phyloP scores from a whole-genome alignment of 2,113 vertebrate species.

The Oophaga pumilio region DNA sequence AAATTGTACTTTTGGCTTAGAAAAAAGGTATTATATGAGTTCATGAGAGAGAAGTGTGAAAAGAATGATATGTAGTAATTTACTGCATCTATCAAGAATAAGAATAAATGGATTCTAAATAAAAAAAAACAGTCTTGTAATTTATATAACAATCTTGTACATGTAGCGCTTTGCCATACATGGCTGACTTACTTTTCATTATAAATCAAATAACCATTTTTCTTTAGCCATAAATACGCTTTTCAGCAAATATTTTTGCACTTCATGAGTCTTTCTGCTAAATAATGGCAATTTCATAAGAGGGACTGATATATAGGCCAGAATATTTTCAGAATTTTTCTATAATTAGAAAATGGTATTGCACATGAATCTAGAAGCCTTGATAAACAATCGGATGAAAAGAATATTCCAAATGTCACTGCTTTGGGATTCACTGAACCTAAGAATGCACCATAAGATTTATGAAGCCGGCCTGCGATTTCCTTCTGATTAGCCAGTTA shows the following conservation, averaged over 20 bases:
- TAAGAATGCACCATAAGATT: slow-evolving; percentile 43
- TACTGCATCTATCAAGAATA: slow-evolving; percentile 8
- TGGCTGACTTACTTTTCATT: slow-evolving; percentile 8
- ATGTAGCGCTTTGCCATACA: not conserved
- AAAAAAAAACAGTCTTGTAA: slow-evolving; percentile 13
- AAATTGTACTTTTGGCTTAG: slow-evolving; percentile 20
- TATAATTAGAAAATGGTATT: slow-evolving; percentile 33
- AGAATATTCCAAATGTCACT: slow-evolving; percentile 47
- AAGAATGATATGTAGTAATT: slow-evolving; percentile 19
- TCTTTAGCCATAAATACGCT: slow-evolving; percentile 5
- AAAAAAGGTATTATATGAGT: slow-evolving; percentile 4
- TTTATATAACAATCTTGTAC: not conserved
- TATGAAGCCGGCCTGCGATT: slow-evolving; percentile 46
- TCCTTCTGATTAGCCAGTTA: slow-evolving; percentile 55
- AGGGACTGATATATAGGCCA: slow-evolving; percentile 23
- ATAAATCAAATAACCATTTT: slow-evolving; percentile 25
- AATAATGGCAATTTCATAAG: not conserved
- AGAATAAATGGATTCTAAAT: not conserved
- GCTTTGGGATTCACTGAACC: slow-evolving; percentile 46
- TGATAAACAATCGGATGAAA: slow-evolving; percentile 36
- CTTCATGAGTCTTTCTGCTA: not conserved
- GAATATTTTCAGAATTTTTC: slow-evolving; percentile 5
- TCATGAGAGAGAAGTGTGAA: slow-evolving; percentile 16
- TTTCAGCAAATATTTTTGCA: slow-evolving; percentile 28
- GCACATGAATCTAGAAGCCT: slow-evolving; percentile 11